Conservation (phyloP, 2,113 vertebrate genomes). For the Hymenochirus boettgeri region DNA sequence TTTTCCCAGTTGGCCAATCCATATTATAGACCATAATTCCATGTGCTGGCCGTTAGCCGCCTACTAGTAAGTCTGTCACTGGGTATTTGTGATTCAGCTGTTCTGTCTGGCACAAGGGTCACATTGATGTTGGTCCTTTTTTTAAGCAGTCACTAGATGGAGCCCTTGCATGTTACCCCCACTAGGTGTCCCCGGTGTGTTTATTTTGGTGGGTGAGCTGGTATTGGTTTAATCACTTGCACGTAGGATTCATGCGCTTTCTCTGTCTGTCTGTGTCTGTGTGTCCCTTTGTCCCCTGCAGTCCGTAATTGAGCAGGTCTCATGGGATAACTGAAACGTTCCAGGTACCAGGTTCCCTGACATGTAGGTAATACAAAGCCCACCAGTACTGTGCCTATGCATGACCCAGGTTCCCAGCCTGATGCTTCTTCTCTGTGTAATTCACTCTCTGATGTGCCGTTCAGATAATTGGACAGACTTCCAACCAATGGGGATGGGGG, state of each 20-base stretch:
- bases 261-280: conserved; percentile 55
- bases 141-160: not conserved
- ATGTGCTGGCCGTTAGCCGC: conserved; percentile 5
- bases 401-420: not conserved
- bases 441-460: not conserved
- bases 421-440: not conserved
- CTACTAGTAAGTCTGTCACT: conserved; percentile 21
- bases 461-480: not conserved
- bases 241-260: conserved; percentile 57
- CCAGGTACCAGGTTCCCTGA: conserved; percentile 73
- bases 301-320: conserved; percentile 96
- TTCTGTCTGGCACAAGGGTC: not conserved
- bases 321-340: conserved; percentile 93
- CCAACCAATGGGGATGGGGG: too few relatives aligned
- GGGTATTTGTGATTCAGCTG: conserved; percentile 23
- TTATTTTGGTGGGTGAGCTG: not conserved
- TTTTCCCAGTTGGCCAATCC: conserved; percentile 32
- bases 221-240: conserved; percentile 17
- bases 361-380: conserved; percentile 78
- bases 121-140: not conserved
- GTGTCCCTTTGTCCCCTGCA: conserved; percentile 69
- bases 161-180: conserved; percentile 13
- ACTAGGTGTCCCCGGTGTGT: not conserved
- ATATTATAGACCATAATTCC: conserved; percentile 28
- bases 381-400: conserved; percentile 37